Base-by-base conservation (phyloP, 1,140 invertebrate genomes). In the Drosophila malerkotliana region DNA sequence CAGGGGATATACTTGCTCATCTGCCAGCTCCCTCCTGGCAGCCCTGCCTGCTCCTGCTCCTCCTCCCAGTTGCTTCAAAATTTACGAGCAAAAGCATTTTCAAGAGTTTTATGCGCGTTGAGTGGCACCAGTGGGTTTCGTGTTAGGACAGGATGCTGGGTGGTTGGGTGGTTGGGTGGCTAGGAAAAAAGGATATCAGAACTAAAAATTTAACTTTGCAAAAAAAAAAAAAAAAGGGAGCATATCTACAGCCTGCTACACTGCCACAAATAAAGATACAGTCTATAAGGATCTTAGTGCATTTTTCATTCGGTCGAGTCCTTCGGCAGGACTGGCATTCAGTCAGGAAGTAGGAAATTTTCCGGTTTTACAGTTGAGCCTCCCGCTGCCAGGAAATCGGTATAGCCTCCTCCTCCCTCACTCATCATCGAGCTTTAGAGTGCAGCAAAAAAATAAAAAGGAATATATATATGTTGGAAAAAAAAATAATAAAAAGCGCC, bases 11-110 rank as follows among this genome's bases (percentile, higher is more conserved):
- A 30, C 61, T 64, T 49, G 48, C 68, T 68, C 54, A 61, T 59
- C 57, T 49, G 18, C 55, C 44, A 61, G 28, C 58, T 41, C 28
- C 49, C 49, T 45, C 57, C 10, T 15, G n/a, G 8, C 18, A 12
- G 9, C 5, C 8, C 30, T 18, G 3, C 34, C 45, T 4, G n/a
- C 49, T 56, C 18, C 58, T 41, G 21, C 68, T 30, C 8, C 30
- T 0, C 0, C 14, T 51, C 76, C 62, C 69, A 82, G 75, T 82
- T 88, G 79, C 79, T 87, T 82, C 75, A 79, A 83, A 87, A 88
- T 87, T 87, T 87, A 87, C 83, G 82, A 87, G 71, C 82, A 88
- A 88, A 87, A 87, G 83, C 83, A 88, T 88, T 87, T 87, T 87
- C 83, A 88, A 87, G 83, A 88, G 83, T 83, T 87, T 87, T 87